phyloP scores from a whole-genome alignment of 2,113 vertebrate species.

The Neolamprologus longior region DNA sequence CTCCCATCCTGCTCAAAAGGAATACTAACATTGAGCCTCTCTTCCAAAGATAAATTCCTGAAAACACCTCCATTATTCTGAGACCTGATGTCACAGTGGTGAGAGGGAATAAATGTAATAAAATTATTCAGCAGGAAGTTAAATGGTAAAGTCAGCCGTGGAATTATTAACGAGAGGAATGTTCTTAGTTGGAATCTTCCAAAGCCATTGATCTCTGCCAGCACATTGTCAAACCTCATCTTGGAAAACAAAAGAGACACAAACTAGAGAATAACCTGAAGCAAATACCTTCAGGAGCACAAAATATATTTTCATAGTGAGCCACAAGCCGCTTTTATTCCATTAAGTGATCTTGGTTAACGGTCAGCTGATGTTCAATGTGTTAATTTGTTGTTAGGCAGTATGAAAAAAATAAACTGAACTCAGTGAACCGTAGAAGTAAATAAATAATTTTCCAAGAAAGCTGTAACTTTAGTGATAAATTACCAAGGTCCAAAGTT shows the following conservation, averaged over 20 bases:
- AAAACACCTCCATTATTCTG: conserved; percentile 57
- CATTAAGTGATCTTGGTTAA: not conserved
- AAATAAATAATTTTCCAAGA: not conserved
- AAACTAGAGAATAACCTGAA: not conserved
- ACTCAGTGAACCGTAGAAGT: not conserved
- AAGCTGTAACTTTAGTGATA: not conserved
- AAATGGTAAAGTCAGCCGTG: conserved; percentile 74
- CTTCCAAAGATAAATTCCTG: conserved; percentile 65
- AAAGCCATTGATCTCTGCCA: conserved; percentile 74
- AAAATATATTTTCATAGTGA: not conserved
- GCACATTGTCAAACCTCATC: conserved; percentile 81
- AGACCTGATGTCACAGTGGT: conserved; percentile 72
- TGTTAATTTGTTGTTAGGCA: not conserved
- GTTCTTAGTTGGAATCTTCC: conserved; percentile 73
- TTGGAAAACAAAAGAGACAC: not conserved
- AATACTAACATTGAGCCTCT: conserved; percentile 68
- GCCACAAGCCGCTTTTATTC: not conserved
- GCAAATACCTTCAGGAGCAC: not conserved
- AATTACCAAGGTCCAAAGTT: not conserved
- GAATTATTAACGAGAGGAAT: conserved; percentile 53
- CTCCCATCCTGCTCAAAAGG: conserved; percentile 68
- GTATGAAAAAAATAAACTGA: not conserved
- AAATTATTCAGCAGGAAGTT: conserved; percentile 82
- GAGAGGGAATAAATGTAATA: conserved; percentile 73
- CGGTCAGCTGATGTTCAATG: not conserved